Evolutionary conservation across 92 coral and sea anemone genomes (phyloP), one percentile per base, ranked within the genome.

Genomic region (Siderastrea siderea): DNA sequence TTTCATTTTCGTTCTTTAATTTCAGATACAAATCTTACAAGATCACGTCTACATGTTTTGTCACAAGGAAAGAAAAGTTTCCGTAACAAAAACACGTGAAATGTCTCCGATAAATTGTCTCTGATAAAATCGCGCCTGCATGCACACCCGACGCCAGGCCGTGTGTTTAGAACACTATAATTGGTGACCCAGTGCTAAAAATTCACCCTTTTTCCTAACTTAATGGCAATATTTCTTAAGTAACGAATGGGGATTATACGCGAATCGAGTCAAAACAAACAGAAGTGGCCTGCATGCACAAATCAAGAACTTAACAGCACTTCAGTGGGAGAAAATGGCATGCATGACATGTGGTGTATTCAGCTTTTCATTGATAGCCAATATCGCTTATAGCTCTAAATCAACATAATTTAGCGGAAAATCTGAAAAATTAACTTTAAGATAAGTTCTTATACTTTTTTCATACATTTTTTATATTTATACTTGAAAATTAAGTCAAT

Each of bases 261-360:
- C 16, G 61, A 79, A 49, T 63, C 60, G 59, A 47, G n/a, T 19
- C 69, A 64, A 79, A 78, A 64, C 83, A 79, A 79, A 79, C 62
- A 79, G 5, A 9, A 43, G 38, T 26, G 17, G n/a, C 73, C 83
- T 6, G 73, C 73, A 7, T 26, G 16, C 13, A 47, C 5, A 79
- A 38, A 17, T 26, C 80, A 68, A 43, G 72, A 10, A 38, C 46
- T 46, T 78, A 59, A 61, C 44, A 62, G 38, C 52, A 45, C 14
- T 77, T 46, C 44, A 45, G 12, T 5, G 51, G 70, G 52, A 19
- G 43, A 45, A 19, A 44, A 77, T 4, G 65, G 62, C 47, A 67
- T 49, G 84, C 49, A 64, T 45, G 47, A 4, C 10, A 79, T 64
- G 74, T 10, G 38, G 74, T 11, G 7, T 48, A 9, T 47, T 65